Conservation (phyloP, 2,888 invertebrate species). For the Dioctria linearis region DNA sequence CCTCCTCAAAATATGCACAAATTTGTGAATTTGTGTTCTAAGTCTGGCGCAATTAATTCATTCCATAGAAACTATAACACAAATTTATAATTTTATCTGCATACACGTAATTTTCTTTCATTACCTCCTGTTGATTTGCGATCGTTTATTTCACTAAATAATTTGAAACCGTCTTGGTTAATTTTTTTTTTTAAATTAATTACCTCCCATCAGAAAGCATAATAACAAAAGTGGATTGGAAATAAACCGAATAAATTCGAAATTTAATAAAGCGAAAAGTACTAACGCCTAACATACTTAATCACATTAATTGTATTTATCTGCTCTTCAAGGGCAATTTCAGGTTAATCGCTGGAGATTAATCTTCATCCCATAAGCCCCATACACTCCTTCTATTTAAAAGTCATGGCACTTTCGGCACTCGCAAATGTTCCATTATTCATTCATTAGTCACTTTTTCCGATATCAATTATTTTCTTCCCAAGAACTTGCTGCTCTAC, state of each 20-base stretch:
- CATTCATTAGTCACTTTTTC: constrained; percentile 38
- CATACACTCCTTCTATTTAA: not conserved
- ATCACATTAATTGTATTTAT: constrained; percentile 41
- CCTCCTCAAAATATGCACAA: too few relatives aligned
- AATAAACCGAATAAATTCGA: not conserved
- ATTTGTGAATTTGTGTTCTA: too few relatives aligned
- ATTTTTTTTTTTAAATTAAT: too few relatives aligned
- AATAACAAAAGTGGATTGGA: too few relatives aligned
- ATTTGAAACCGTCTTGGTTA: too few relatives aligned
- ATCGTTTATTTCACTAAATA: too few relatives aligned
- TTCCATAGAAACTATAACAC: too few relatives aligned
- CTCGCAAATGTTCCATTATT: constrained; percentile 22
- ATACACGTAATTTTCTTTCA: too few relatives aligned
- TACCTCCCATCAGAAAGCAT: too few relatives aligned
- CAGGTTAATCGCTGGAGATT: constrained; percentile 31
- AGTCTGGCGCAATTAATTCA: too few relatives aligned
- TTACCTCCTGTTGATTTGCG: too few relatives aligned
- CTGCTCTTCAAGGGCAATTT: not conserved
- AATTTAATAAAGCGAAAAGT: constrained; percentile 28
- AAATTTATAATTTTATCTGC: too few relatives aligned
- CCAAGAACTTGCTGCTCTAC: not conserved
- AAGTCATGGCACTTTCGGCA: constrained; percentile 6
- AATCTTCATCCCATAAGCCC: not conserved
- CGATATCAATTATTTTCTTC: constrained; percentile 17
- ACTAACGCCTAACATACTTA: constrained; percentile 3